phyloP scores from a whole-genome alignment of 2,888 invertebrate species.

The Himalopsyche tibetana region DNA sequence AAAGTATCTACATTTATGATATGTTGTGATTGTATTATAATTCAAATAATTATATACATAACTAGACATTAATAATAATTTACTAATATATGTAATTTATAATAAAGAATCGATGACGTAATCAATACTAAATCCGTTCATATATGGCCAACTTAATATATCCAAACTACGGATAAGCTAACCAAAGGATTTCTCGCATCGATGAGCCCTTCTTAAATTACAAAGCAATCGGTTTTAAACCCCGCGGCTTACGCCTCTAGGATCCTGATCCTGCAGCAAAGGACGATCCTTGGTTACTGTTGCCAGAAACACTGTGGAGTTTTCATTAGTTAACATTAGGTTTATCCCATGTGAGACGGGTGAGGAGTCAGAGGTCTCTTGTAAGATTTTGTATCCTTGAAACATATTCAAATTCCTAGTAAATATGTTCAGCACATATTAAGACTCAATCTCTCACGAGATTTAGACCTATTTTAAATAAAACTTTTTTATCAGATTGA shows the following conservation, averaged over 20 bases:
- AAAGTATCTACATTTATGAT: no score
- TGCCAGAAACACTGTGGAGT: conserved; percentile 46
- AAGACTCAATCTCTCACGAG: no score
- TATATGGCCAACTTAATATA: conserved; percentile 52
- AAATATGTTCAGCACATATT: no score
- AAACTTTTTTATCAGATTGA: no score
- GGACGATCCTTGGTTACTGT: conserved; percentile 48
- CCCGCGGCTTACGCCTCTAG: conserved; percentile 50
- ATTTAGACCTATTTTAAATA: no score
- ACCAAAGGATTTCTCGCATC: conserved; percentile 62
- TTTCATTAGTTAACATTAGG: conserved; percentile 53
- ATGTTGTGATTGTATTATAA: no score
- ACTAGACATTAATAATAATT: no score
- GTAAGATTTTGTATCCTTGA: conserved; percentile 37
- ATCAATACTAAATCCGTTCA: conserved; percentile 33
- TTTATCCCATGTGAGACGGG: conserved; percentile 49
- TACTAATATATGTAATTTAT: neutral
- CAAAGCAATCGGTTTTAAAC: conserved; percentile 62
- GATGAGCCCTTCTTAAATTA: conserved; percentile 62
- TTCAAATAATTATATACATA: no score
- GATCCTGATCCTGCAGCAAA: conserved; percentile 49
- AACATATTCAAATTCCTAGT: conserved; percentile 24
- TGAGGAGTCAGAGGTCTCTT: conserved; percentile 38
- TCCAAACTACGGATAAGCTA: conserved; percentile 56
- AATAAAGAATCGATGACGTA: neutral